Evolutionary conservation across 2,113 vertebrate genomes (phyloP), one percentile per base, ranked within the genome.

Genomic region (Pterophyllum scalare): DNA sequence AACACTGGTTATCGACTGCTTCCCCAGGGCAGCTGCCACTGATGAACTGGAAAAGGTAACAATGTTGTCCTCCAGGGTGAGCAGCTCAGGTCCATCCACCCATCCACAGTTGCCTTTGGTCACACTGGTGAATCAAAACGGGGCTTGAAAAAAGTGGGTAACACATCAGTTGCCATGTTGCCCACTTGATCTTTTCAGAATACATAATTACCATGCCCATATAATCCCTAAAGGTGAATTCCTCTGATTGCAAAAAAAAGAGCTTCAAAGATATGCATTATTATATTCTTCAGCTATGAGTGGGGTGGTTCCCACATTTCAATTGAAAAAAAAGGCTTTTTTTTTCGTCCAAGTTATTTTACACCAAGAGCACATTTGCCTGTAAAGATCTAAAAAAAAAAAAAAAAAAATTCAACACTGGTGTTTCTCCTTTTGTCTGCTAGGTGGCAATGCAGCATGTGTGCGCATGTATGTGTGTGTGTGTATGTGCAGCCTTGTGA

Each of bases 41-140:
- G 88, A 91, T 89, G 88, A 86, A 92, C 90, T 93, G 85, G 82
- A 91, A 93, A 91, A 91, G 86, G 92, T 91, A 92, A 90, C 86
- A 91, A 83, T 83, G 85, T 85, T 80, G 79, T 92, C 91, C 88
- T 88, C 81, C 17, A 33, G 90, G 80, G 81, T 80, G 59, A 81
- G 40, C 75, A 46, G 67, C 80, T 82, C 54, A 6, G 56, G 52
- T 72, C 33, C 43, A 22, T 62, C 76, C 61, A 31, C 58, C 80
- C 58, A 59, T 80, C 52, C 64, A 15, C 78, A 61, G 43, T 40
- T 61, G 79, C 80, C 82, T 81, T 40, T 81, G 77, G 84, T 84
- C 81, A 86, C 85, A 81, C 82, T 59, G 65, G 75, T 87, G 93
- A 92, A 80, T 93, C 85, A 91, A 58, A 87, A 33, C 3, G 7